Percentiles rank a stretch among this genome's conserved stretches.
phyloP scores from a whole-genome alignment of 2,113 vertebrate species.

The Danionella cerebrum region DNA sequence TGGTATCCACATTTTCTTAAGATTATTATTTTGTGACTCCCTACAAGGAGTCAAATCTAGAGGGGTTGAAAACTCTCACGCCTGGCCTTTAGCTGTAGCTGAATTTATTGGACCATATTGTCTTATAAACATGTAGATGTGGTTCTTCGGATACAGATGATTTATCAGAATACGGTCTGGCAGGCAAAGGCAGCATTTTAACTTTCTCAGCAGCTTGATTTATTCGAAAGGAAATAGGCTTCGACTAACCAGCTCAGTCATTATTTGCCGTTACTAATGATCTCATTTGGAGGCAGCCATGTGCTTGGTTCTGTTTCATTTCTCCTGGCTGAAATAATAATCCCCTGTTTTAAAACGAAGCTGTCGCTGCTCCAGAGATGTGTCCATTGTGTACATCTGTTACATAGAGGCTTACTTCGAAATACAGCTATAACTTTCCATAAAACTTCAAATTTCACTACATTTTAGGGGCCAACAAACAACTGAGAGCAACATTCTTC shows the following conservation, averaged over 20 bases:
- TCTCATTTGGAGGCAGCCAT: constrained; percentile 38
- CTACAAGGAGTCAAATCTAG: background rate
- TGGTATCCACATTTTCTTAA: too few relatives aligned
- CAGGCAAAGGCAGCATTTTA: constrained; percentile 20
- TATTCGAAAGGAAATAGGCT: constrained; percentile 46
- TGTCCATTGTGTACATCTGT: background rate
- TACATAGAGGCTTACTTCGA: background rate
- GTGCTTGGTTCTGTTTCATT: constrained; percentile 32
- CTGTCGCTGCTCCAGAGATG: constrained; percentile 9
- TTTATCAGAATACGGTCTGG: constrained; percentile 19
- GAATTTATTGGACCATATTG: constrained; percentile 9
- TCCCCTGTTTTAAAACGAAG: constrained; percentile 26
- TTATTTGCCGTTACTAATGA: constrained; percentile 48
- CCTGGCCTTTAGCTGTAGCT: background rate
- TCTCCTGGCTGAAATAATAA: constrained; percentile 34
- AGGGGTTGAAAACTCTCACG: background rate
- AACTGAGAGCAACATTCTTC: too few relatives aligned
- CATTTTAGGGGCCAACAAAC: too few relatives aligned
- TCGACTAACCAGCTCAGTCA: constrained; percentile 43
- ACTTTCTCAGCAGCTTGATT: constrained; percentile 30
- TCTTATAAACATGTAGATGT: background rate
- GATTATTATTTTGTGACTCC: background rate
- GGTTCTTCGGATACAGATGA: constrained; percentile 3
- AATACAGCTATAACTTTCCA: too few relatives aligned
- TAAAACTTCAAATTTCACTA: too few relatives aligned